These are phyloP conservation scores for Bombus waltoni DNA, from an alignment of 1,140 invertebrate species.

Conservation along the genomic window DNA sequence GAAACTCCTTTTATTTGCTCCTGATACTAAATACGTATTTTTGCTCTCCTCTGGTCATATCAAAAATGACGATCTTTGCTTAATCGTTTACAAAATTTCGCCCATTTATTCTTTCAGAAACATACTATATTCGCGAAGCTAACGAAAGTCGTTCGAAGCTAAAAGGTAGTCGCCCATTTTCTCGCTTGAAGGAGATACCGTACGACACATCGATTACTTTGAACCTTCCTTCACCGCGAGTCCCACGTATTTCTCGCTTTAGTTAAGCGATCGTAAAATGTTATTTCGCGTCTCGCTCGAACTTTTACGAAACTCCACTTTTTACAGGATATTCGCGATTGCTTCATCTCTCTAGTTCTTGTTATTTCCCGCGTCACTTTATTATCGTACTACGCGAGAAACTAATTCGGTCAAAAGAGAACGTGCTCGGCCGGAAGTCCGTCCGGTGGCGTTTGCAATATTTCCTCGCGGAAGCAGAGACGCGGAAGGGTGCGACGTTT, in stretches of 20 bases:
- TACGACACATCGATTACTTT: background rate
- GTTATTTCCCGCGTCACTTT: background rate
- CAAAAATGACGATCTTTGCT: no score
- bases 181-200: no score
- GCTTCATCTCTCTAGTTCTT: background rate
- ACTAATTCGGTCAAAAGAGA: constrained; percentile 4
- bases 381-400: background rate
- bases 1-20: no score
- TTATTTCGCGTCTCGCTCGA: background rate
- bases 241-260: background rate
- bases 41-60: no score
- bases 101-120: no score
- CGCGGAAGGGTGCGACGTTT: background rate
- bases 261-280: background rate
- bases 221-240: no score
- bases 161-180: no score
- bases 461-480: constrained; percentile 21
- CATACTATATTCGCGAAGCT: no score
- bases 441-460: constrained; percentile 2
- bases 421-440: background rate
- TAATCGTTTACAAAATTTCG: no score
- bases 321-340: background rate
- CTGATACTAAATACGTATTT: no score
- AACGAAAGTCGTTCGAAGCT: no score
- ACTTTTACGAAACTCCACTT: background rate